Base-by-base conservation (phyloP, 2,113 vertebrate genomes). In the Dromaius novaehollandiae region DNA sequence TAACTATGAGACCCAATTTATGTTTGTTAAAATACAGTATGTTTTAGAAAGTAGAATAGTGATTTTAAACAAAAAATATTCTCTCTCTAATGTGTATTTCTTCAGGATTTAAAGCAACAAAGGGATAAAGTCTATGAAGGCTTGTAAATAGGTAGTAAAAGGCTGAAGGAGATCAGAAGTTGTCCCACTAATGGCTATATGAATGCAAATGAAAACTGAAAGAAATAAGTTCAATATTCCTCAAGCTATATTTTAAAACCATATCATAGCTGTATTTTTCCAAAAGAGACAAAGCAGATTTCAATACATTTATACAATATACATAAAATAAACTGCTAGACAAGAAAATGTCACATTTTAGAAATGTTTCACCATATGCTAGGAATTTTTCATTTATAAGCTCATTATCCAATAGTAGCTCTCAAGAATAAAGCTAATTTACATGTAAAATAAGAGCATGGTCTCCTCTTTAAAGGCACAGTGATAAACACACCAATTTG, bases 401-500 rank as follows among this genome's bases (percentile, higher is more conserved):
- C 90, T 96, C 96, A 97, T 98, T 97, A 97, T 51, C 96, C 97
- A 98, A 98, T 96, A 95, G 96, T 53, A 96, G 92, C 90, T 97
- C 96, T 98, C 95, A 97, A 98, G 97, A 97, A 98, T 97, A 96
- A 97, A 97, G 66, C 96, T 98, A 94, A 98, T 98, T 98, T 98
- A 97, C 98, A 98, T 98, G 95, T 97, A 97, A 98, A 98, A 98
- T 98, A 97, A 97, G 96, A 98, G 94, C 97, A 98, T 94, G 91
- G 96, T 96, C 97, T 98, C 97, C 96, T 97, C 97, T 98, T 98
- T 98, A 98, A 98, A 98, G 96, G 92, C 97, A 97, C 95, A 97
- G 93, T 97, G 96, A 97, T 98, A 98, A 98, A 98, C 97, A 98
- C 96, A 97, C 97, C 98, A 98, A 98, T 98, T 98, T 98, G 97